A percentile compares a stretch with the other conserved stretches of the same genome.
Conservation (phyloP, 2,888 invertebrate species). For the Meiosimyza decipiens region DNA sequence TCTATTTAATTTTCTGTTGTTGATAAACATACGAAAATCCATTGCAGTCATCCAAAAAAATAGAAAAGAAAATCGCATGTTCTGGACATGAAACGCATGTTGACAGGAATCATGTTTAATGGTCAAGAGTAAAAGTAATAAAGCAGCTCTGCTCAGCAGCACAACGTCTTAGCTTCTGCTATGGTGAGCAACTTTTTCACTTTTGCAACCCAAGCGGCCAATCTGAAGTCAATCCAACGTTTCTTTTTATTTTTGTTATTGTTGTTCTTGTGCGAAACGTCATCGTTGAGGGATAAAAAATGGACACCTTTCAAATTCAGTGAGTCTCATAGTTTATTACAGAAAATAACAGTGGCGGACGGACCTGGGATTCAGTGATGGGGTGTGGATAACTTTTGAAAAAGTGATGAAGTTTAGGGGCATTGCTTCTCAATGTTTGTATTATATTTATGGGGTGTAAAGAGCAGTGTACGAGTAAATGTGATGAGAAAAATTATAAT, state of each 20-base stretch:
- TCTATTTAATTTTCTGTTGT: neutral
- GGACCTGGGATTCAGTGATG: no score
- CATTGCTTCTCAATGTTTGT: no score
- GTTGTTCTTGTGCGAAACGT: constrained; percentile 13
- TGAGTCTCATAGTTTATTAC: constrained; percentile 27
- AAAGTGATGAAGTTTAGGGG: no score
- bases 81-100: constrained; percentile 26
- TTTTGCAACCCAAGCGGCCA: no score
- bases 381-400: no score
- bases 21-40: constrained; percentile 17
- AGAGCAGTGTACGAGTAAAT: no score
- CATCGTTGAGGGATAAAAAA: constrained; percentile 27
- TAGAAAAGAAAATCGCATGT: neutral
- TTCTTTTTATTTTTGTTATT: neutral
- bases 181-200: no score
- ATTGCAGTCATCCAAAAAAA: neutral
- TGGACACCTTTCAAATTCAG: constrained; percentile 33
- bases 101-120: constrained; percentile 35
- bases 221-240: no score
- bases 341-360: neutral
- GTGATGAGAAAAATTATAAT: no score
- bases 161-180: neutral
- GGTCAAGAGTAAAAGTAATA: constrained; percentile 29
- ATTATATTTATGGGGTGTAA: no score
- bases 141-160: constrained; percentile 20